Evolutionary conservation across 2,113 vertebrate genomes (phyloP).

Genomic region (Telmatochromis brachygnathus): DNA sequence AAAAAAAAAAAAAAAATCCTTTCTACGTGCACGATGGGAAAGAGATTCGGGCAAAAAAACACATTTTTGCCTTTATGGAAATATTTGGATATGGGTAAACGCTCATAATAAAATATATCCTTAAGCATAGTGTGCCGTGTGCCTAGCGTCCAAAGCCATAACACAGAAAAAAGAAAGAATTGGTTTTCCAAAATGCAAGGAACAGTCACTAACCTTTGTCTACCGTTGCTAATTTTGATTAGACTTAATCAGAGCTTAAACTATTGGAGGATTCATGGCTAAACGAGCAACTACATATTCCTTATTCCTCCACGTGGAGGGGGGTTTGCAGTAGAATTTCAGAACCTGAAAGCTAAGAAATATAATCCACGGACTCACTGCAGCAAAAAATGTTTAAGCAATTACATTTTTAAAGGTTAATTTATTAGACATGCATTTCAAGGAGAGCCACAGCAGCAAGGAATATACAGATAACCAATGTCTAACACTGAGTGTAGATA

Average conservation of each 20-base stretch:
- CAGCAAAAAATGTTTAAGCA: background rate
- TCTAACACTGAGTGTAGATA: no score
- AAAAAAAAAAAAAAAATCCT: conserved; percentile 6
- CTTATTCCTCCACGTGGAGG: background rate
- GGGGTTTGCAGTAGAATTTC: background rate
- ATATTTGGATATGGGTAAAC: background rate
- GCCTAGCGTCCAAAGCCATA: background rate
- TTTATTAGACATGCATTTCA: background rate
- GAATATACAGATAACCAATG: background rate
- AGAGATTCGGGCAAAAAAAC: background rate
- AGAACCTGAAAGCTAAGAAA: background rate
- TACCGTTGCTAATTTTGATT: background rate
- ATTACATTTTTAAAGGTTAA: background rate
- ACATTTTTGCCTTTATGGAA: background rate
- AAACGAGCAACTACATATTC: background rate
- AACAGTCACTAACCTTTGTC: background rate
- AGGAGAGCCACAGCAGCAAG: background rate
- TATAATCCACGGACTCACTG: background rate
- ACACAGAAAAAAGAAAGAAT: background rate
- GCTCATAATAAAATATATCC: background rate
- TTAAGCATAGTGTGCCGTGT: background rate
- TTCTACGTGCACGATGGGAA: background rate
- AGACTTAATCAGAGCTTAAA: background rate
- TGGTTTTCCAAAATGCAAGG: background rate
- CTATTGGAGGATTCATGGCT: background rate